Evolutionary conservation across 2,888 invertebrate genomes (phyloP).

Genomic region (Yponomeuta evonymella): DNA sequence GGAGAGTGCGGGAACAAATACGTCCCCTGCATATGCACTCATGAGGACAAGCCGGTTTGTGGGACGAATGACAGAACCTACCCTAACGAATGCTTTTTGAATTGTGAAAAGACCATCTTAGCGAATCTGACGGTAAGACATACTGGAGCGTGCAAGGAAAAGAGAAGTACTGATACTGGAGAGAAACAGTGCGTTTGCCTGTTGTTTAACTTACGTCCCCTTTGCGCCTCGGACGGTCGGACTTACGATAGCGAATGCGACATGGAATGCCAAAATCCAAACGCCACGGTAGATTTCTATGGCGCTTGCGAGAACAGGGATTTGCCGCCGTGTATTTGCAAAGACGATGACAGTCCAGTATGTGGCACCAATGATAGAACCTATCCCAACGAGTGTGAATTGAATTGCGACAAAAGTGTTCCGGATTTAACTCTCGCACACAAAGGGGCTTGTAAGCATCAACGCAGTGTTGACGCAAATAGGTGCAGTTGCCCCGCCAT

Average conservation of each 20-base stretch:
- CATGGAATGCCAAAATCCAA: constrained; percentile 54
- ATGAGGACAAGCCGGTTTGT: constrained; percentile 73
- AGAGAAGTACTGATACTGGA: neutral
- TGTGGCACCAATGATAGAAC: constrained; percentile 39
- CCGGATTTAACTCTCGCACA: no score
- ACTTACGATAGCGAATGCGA: constrained; percentile 83
- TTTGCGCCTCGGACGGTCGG: constrained; percentile 81
- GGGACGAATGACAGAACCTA: constrained; percentile 84
- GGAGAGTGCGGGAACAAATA: constrained; percentile 22
- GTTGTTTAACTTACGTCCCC: constrained; percentile 39
- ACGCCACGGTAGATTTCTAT: constrained; percentile 6
- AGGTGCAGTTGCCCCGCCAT: no score
- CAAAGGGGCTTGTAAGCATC: neutral
- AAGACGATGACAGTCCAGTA: constrained; percentile 24
- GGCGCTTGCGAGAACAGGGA: no score
- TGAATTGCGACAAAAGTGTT: constrained; percentile 30
- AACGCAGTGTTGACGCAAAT: neutral
- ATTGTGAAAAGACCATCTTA: constrained; percentile 49
- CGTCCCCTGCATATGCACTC: constrained; percentile 41
- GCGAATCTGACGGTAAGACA: constrained; percentile 27
- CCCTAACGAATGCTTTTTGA: constrained; percentile 78
- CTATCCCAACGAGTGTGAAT: constrained; percentile 34
- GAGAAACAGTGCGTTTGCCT: no score
- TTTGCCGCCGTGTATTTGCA: no score
- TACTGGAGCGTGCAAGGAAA: neutral